Evolutionary conservation across 92 coral and sea anemone genomes (phyloP), one percentile per base, ranked within the genome.

Genomic region (Galaxea fascicularis): DNA sequence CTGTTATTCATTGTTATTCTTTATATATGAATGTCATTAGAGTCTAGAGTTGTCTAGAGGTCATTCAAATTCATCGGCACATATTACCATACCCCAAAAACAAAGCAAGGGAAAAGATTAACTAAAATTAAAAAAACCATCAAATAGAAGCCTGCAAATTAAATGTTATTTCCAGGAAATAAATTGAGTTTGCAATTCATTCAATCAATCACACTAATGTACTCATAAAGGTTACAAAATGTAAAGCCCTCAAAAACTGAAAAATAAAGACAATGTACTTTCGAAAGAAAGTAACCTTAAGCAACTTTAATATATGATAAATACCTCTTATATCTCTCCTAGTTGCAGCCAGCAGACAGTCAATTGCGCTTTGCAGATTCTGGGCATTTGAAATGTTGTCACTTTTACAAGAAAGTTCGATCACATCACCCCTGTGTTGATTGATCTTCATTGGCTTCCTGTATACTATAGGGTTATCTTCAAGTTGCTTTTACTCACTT

Each of bases 201-300:
- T 72, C 10, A 72, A 72, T 72, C 77, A 72, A 45, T 44, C 77
- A 52, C 77, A 72, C 77, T 45, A n/a, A 72, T 49, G 77, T 72
- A 72, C 77, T 72, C 77, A 49, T 49, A 44, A 72, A 72, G 77
- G 30, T 72, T 72, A 72, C 59, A 72, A 72, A 72, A 72, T 72
- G 77, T 72, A 72, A 72, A 46, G 77, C 76, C 76, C 76, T 71
- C 59, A 71, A 71, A 71, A 71, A 71, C 76, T 71, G 76, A 71
- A 71, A 71, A 71, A 44, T 71, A 17, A 45, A 71, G 76, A 71
- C 76, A 71, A 71, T 71, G 8, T 71, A 71, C 73, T 67, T 67
- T 67, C 27, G 73, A 67, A 67, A 30, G 39, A 26, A 67, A 67
- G 73, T 67, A 67, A 67, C 73, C 73, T 67, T 30, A 67, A 67